These are phyloP conservation scores for Pseudomyrmex pallidus DNA, from an alignment of 1,140 invertebrate genomes.

Conservation along the genomic window DNA sequence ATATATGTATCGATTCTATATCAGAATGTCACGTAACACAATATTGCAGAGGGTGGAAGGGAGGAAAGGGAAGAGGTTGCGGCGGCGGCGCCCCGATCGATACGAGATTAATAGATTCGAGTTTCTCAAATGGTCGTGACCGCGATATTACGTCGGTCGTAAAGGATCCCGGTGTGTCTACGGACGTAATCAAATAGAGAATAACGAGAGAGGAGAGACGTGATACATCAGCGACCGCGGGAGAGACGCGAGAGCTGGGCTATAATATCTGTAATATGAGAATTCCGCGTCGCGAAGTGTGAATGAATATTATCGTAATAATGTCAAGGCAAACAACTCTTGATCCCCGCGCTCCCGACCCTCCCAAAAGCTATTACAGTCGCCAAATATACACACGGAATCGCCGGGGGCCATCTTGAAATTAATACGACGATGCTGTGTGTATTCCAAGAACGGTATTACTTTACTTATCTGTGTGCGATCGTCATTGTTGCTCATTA, in stretches of 20 bases:
- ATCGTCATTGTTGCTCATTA: constrained; percentile 10
- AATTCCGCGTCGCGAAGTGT: not conserved
- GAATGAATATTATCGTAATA: constrained; percentile 25
- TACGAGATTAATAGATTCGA: constrained; percentile 68
- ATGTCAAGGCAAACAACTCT: constrained; percentile 5
- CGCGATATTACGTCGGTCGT: constrained; percentile 53
- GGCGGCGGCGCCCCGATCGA: constrained; percentile 43
- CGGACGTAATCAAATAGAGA: constrained; percentile 51
- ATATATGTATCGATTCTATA: constrained; percentile 29
- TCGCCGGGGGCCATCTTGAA: constrained; percentile 13
- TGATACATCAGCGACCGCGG: no score
- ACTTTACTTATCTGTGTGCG: constrained; percentile 12
- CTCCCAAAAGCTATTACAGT: constrained; percentile 21
- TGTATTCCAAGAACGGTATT: constrained; percentile 19
- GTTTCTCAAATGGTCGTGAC: constrained; percentile 61
- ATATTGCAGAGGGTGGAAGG: constrained; percentile 15
- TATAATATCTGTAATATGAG: constrained; percentile 13
- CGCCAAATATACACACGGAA: constrained; percentile 28
- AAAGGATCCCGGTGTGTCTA: constrained; percentile 52
- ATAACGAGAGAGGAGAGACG: not conserved
- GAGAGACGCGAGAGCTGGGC: not conserved
- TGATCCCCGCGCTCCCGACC: not conserved
- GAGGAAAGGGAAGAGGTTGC: no score
- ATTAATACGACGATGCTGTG: constrained; percentile 15
- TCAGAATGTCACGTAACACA: constrained; percentile 34